Base-by-base conservation (phyloP, 2,797 vertebrate genomes). In the Propithecus perrieri region DNA sequence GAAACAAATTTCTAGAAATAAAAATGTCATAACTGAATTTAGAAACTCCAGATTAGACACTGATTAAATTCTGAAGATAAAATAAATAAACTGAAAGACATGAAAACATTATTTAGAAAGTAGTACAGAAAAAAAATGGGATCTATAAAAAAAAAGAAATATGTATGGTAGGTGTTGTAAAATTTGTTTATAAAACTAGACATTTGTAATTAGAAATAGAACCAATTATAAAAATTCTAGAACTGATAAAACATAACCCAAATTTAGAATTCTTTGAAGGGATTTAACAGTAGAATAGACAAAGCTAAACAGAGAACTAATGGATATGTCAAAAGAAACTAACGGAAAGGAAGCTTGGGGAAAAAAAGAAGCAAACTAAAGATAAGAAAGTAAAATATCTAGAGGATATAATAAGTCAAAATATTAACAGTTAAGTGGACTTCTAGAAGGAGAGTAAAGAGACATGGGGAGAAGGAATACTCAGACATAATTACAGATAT, bases 1-100 rank as follows among this genome's bases (percentile, higher is more conserved):
- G 7, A 93, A 72, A 18, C 18, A 89, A 48, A 89, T 35, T 85
- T 93, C 46, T 75, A 85, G 28, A 86, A 93, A 94, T 63, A 85
- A 84, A 92, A 69, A 35, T 20, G 6, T 69, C 69, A 35, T 50
- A 57, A 78, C 22, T 91, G 35, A 96, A 89, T 46, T 74, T 83
- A 61, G 11, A 91, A 87, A 75, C 8, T 71, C 26, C 38, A 63
- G 24, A 86, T 97, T 71, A 79, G 41, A 79, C 11, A 53, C 4
- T 9, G 65, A 69, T 81, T 87, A 53, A n/a, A 94, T 89, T 81
- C 72, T 81, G 41, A 79, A 72, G 48, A 91, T 18, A 72, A 41
- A 41, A 91, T 18, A 17, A 69, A 89, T 46, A 22, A 94, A 83
- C 3, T 55, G 28, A 55, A 84, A 81, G 7, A 67, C n/a, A 84